phyloP scores from a whole-genome alignment of 2,797 vertebrate species.

The Acanthornis magna region DNA sequence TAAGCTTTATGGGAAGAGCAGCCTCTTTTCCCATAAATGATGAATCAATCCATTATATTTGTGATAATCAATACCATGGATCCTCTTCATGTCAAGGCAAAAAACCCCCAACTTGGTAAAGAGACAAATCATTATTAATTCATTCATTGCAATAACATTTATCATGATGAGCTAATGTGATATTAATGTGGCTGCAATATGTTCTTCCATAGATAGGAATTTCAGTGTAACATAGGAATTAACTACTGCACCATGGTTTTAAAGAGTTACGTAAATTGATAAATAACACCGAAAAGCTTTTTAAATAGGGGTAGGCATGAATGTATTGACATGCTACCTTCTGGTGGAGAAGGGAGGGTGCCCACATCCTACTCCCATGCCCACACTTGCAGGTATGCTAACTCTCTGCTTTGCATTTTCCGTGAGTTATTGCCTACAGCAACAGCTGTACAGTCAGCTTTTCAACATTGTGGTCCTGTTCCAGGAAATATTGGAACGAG shows the following conservation, averaged over 20 bases:
- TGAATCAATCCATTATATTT: slow-evolving; percentile 79
- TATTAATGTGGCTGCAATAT: slow-evolving; percentile 76
- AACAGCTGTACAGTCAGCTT: slow-evolving; percentile 46
- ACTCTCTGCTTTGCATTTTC: slow-evolving; percentile 20
- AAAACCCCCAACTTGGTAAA: slow-evolving; percentile 46
- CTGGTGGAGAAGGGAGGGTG: background rate
- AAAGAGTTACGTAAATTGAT: slow-evolving; percentile 65
- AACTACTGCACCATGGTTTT: slow-evolving; percentile 65
- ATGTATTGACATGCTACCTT: slow-evolving; percentile 3
- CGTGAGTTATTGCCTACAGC: slow-evolving; percentile 50
- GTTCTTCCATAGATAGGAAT: slow-evolving; percentile 69
- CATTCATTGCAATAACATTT: slow-evolving; percentile 75
- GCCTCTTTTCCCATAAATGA: slow-evolving; percentile 79
- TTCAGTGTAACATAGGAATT: slow-evolving; percentile 68
- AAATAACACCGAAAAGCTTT: slow-evolving; percentile 64
- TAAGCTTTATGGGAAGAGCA: slow-evolving; percentile 77
- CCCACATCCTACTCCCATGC: slow-evolving; percentile 32
- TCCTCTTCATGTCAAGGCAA: slow-evolving; percentile 71
- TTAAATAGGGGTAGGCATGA: slow-evolving; percentile 39
- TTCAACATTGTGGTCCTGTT: slow-evolving; percentile 54
- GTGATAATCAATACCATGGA: slow-evolving; percentile 78
- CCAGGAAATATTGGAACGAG: slow-evolving; percentile 71
- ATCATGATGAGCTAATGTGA: slow-evolving; percentile 75
- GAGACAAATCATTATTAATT: slow-evolving; percentile 80
- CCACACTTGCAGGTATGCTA: slow-evolving; percentile 25